Percentiles rank a stretch among this genome's conserved stretches.
These are phyloP conservation scores for Campaea margaritaria DNA, from an alignment of 2,888 invertebrate genomes.

Conservation along the genomic window DNA sequence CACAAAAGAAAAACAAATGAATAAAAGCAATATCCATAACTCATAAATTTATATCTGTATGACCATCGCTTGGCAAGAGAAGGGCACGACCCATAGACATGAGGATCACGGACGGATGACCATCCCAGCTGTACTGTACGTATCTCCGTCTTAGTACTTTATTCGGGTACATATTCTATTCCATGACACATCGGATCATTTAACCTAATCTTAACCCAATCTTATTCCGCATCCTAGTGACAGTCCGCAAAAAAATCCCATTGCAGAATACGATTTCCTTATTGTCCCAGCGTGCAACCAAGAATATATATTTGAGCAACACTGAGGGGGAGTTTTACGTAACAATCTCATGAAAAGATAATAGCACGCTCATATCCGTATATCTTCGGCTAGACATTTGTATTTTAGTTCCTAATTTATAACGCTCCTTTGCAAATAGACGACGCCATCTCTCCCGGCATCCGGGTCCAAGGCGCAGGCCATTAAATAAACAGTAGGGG, in stretches of 20 bases:
- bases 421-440: conserved; percentile 41
- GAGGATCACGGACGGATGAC: no score
- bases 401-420: conserved; percentile 42
- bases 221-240: neutral
- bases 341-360: conserved; percentile 40
- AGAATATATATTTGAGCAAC: conserved; percentile 22
- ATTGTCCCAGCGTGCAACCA: conserved; percentile 23
- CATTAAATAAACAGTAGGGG: conserved; percentile 28
- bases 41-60: no score
- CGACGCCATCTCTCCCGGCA: conserved; percentile 34
- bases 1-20: no score
- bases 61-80: no score
- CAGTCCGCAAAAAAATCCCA: neutral
- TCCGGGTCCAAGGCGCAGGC: conserved; percentile 25
- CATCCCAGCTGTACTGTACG: no score
- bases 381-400: conserved; percentile 41
- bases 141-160: no score
- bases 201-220: neutral
- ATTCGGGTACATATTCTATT: no score
- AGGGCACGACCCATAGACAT: no score
- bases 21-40: no score
- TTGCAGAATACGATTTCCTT: conserved; percentile 18
- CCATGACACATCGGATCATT: neutral
- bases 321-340: conserved; percentile 24
- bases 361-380: conserved; percentile 39